A percentile compares a stretch with the other conserved stretches of the same genome.
Conservation (phyloP, 2,113 vertebrate species). For the Ceuthmochares aereus region DNA sequence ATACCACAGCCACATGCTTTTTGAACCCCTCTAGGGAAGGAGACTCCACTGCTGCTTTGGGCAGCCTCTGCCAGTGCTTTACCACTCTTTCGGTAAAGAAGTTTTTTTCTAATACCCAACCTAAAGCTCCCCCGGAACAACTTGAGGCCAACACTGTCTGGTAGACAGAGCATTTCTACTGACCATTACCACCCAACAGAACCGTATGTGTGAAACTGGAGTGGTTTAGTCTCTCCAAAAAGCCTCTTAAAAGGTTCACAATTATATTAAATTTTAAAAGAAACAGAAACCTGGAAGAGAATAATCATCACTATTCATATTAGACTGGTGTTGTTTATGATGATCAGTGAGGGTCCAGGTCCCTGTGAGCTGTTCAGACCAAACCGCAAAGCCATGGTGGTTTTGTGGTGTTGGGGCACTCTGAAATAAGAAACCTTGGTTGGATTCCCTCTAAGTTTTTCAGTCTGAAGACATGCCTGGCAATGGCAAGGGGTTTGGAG, state of each 20-base stretch:
- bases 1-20: too few relatives aligned
- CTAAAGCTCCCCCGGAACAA: too few relatives aligned
- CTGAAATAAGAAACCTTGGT: background rate
- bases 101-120: too few relatives aligned
- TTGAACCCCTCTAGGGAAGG: too few relatives aligned
- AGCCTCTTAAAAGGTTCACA: background rate
- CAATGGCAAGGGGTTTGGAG: background rate
- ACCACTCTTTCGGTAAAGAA: too few relatives aligned
- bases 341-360: background rate
- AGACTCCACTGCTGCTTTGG: too few relatives aligned
- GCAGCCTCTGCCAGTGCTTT: too few relatives aligned
- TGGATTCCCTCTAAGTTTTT: background rate
- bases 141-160: background rate
- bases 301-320: background rate
- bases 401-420: conserved; percentile 17
- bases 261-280: background rate
- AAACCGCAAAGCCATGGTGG: background rate
- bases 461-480: background rate
- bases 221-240: background rate
- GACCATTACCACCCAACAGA: background rate
- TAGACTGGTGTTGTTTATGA: background rate
- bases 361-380: background rate
- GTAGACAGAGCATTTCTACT: background rate
- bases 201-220: background rate
- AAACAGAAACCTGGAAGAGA: background rate